Conservation (phyloP, 2,888 invertebrate species). For the Latrodectus hesperus region DNA sequence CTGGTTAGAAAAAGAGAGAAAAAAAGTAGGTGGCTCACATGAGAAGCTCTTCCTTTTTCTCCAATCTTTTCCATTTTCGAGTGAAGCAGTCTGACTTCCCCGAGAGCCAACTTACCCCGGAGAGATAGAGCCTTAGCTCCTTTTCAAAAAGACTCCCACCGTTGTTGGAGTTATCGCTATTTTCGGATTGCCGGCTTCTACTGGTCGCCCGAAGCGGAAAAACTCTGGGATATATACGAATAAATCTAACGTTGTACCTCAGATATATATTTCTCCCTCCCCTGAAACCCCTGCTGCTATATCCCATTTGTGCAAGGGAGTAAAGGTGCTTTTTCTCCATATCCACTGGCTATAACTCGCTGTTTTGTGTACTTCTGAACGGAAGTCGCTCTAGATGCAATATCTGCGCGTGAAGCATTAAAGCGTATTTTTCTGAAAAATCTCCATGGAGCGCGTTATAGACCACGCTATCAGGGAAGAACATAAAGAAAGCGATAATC, state of each 20-base stretch:
- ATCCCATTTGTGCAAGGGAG: conserved; percentile 22
- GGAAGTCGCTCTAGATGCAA: conserved; percentile 31
- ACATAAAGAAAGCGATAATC: too few relatives aligned
- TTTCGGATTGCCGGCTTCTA: conserved; percentile 39
- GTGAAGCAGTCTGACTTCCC: conserved; percentile 35
- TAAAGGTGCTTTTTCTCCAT: conserved; percentile 46
- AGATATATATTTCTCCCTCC: conserved; percentile 20
- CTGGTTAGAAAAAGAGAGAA: background rate
- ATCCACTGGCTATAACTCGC: conserved; percentile 53
- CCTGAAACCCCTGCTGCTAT: background rate
- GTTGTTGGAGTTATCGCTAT: conserved; percentile 32
- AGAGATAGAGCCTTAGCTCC: conserved; percentile 45
- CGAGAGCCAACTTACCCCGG: conserved; percentile 31
- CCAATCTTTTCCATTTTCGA: conserved; percentile 48
- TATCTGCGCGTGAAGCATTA: conserved; percentile 40
- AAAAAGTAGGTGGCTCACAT: background rate
- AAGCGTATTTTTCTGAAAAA: conserved; percentile 27
- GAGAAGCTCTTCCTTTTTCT: background rate
- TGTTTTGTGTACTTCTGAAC: conserved; percentile 20
- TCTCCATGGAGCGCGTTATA: conserved; percentile 37
- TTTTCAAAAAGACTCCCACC: conserved; percentile 15
- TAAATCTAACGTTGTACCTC: conserved; percentile 1
- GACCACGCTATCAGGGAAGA: too few relatives aligned
- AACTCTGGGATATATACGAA: conserved; percentile 32
- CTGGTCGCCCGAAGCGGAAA: conserved; percentile 39